These are phyloP conservation scores for Zosterops lateralis DNA, from an alignment of 2,113 vertebrate species.

Conservation along the genomic window DNA sequence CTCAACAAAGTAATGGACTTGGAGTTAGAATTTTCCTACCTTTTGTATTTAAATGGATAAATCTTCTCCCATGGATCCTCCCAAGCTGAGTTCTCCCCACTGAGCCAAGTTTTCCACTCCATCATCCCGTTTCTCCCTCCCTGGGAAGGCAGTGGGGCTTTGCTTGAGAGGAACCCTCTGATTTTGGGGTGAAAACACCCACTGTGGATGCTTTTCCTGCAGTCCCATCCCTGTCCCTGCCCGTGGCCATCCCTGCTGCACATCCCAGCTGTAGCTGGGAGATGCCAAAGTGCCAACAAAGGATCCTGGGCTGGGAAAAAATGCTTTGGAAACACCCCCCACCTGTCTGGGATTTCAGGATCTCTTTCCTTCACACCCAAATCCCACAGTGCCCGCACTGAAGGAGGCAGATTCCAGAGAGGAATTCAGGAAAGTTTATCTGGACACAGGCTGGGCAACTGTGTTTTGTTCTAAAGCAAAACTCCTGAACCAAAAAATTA, in stretches of 20 bases:
- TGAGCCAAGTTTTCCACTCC: not conserved
- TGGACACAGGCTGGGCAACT: not conserved
- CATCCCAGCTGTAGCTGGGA: not conserved
- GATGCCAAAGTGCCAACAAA: not conserved
- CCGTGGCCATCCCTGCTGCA: not conserved
- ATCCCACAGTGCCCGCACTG: too few species aligned
- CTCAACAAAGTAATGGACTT: not conserved
- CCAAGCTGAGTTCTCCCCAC: not conserved
- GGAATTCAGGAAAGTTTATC: not conserved
- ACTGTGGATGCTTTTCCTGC: not conserved
- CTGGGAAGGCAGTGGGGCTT: not conserved
- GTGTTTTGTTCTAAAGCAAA: not conserved
- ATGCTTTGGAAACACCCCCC: not conserved
- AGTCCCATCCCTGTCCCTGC: not conserved
- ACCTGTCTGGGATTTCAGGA: not conserved
- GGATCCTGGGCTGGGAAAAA: not conserved
- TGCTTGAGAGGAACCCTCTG: fast-evolving
- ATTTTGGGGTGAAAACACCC: not conserved
- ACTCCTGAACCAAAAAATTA: not conserved
- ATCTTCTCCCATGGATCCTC: not conserved
- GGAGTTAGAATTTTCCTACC: not conserved
- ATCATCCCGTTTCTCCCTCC: not conserved
- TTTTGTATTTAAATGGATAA: not conserved
- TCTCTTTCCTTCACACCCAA: not conserved
- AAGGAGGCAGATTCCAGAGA: not conserved